These are phyloP conservation scores for Polyommatus iphigenia DNA, from an alignment of 2,888 invertebrate genomes.

Conservation along the genomic window DNA sequence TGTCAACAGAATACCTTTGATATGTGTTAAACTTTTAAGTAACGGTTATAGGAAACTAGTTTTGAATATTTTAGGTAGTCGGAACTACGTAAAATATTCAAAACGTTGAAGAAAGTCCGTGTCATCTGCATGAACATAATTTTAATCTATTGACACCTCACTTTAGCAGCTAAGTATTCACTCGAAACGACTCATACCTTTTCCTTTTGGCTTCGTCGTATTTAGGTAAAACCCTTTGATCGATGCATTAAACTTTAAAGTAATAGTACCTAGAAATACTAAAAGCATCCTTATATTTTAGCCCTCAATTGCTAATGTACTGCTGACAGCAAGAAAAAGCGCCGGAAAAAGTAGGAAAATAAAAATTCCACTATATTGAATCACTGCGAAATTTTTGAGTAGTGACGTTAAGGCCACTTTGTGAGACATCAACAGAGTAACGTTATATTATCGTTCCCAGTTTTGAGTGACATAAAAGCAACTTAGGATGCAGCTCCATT, in stretches of 20 bases:
- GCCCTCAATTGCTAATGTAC: not conserved
- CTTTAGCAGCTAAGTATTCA: no score
- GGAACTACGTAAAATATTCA: not conserved
- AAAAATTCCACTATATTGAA: conserved; percentile 12
- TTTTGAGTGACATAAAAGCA: conserved; percentile 29
- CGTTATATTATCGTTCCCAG: conserved; percentile 26
- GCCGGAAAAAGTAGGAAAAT: not conserved
- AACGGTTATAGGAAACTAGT: not conserved
- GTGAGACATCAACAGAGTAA: conserved; percentile 26
- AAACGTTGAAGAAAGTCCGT: not conserved
- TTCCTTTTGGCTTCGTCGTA: no score
- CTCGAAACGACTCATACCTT: no score
- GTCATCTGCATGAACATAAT: no score
- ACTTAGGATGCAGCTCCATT: conserved; percentile 27
- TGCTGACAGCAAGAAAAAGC: not conserved
- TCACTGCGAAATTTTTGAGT: conserved; percentile 11
- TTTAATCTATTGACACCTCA: no score
- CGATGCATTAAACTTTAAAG: not conserved
- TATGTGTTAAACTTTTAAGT: no score
- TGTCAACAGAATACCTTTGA: not conserved
- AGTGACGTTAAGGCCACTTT: conserved; percentile 24
- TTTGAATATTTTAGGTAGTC: no score
- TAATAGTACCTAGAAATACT: not conserved
- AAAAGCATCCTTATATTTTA: not conserved
- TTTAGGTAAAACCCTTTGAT: no score